Base-by-base conservation (phyloP, 2,888 invertebrate genomes). In the Exephanes ischioxanthus region DNA sequence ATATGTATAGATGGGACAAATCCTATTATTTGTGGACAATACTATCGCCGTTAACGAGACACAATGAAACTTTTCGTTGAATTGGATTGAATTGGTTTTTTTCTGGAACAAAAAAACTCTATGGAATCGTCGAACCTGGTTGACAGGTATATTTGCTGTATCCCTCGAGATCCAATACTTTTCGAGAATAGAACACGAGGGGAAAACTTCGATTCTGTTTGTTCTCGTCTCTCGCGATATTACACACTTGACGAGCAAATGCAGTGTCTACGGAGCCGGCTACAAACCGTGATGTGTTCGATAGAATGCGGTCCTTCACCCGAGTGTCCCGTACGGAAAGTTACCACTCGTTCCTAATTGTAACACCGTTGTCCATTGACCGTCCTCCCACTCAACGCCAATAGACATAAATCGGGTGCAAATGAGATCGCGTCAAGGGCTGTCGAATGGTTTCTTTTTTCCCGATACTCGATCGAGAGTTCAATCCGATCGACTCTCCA, bases 61-160 rank as follows among this genome's bases (percentile, higher is more conserved):
- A 26, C 67, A 67, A 78, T 26, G n/a, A 58, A 61, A 58, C 53
- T 61, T 11, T 61, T 45, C 41, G 30, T 73, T 22, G 37, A 26
- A 61, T 30, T n/a, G 53, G 53, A 48, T 70, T 53, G 53, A 3
- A 75, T 81, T 67, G 22, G 30, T 81, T 55, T 58, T 58, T 73
- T 19, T 19, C 9, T 11, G 26, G 16, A 58, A 48, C 16, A 48
- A 48, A 14, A 14, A 58, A 26, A 61, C 19, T 16, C 16, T 61
- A 73, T 16, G 41, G 22, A 41, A 61, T 73, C 7, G 22, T 58
- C 45, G 58, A 41, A 61, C 22, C 19, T 19, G 16, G 41, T n/a
- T 6, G 58, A 61, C 19, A 45, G 61, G 45, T 73, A 73, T 73
- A 73, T 73, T 73, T 73, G 58, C n/a, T 22, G 26, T 7, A 73